A percentile compares a stretch with the other conserved stretches of the same genome.
Evolutionary conservation across 2,113 vertebrate species (phyloP).

Genomic region (Phaethon lepturus): DNA sequence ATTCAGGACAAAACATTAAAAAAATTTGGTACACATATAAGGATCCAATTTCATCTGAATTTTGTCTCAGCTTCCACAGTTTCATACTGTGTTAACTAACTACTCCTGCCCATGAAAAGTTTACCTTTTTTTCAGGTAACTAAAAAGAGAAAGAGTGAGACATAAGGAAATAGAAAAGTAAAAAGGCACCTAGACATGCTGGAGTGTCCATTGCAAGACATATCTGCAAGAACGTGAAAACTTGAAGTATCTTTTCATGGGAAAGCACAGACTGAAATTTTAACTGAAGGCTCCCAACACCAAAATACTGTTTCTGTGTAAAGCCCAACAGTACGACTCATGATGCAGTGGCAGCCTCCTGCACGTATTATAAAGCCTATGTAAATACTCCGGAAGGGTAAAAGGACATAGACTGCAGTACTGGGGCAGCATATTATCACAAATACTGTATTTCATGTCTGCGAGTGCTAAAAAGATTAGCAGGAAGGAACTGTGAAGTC

Average conservation of each 20-base stretch:
- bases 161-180: background rate
- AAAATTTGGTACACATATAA: background rate
- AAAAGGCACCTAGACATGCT: background rate
- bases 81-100: background rate
- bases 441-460: background rate
- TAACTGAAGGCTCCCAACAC: background rate
- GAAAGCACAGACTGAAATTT: background rate
- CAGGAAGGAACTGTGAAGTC: background rate
- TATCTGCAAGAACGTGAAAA: background rate
- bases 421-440: background rate
- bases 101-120: background rate
- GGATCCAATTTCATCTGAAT: background rate
- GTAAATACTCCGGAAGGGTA: background rate
- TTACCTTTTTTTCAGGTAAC: background rate
- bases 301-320: background rate
- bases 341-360: background rate
- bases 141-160: background rate
- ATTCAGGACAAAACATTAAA: background rate
- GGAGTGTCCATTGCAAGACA: background rate
- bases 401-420: background rate
- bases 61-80: background rate
- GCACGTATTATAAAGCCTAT: background rate
- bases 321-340: background rate
- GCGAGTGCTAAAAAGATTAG: background rate
- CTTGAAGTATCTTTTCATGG: background rate